These are phyloP conservation scores for Brachionus koreanus DNA, from an alignment of 1,140 invertebrate genomes.

Conservation along the genomic window DNA sequence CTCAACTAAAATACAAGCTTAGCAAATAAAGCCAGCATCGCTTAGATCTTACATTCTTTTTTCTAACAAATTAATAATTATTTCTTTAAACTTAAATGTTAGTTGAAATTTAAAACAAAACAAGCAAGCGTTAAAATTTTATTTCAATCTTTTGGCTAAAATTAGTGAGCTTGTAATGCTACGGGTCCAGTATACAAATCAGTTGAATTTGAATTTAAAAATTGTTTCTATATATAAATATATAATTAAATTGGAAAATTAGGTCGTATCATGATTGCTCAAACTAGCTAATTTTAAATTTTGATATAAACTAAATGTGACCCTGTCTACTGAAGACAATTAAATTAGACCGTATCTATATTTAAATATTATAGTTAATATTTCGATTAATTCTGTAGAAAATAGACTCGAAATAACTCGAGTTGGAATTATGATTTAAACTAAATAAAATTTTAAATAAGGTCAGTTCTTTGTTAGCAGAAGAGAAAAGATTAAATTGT, in stretches of 20 bases:
- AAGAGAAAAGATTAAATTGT: not conserved
- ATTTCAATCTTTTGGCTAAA: not conserved
- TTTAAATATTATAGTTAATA: not conserved
- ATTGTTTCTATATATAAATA: not conserved
- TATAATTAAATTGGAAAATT: not conserved
- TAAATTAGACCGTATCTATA: conserved; percentile 1
- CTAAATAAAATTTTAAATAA: not conserved
- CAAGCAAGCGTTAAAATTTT: not conserved
- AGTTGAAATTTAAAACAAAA: not conserved
- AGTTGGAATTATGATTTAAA: not conserved
- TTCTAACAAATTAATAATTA: not conserved
- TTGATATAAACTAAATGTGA: not conserved
- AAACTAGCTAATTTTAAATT: not conserved
- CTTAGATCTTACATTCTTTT: not conserved
- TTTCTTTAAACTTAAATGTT: not conserved
- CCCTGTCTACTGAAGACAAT: not conserved
- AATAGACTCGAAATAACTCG: not conserved
- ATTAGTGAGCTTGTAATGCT: not conserved
- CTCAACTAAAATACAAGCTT: too few species aligned
- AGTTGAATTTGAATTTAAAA: not conserved
- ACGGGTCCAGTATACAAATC: not conserved
- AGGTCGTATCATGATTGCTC: not conserved
- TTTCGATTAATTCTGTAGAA: not conserved
- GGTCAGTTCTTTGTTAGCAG: not conserved
- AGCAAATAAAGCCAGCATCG: too few species aligned